Evolutionary conservation across 1,140 invertebrate species (phyloP), one percentile per base, ranked within the genome.

Genomic region (Carcinoscorpius rotundicauda): DNA sequence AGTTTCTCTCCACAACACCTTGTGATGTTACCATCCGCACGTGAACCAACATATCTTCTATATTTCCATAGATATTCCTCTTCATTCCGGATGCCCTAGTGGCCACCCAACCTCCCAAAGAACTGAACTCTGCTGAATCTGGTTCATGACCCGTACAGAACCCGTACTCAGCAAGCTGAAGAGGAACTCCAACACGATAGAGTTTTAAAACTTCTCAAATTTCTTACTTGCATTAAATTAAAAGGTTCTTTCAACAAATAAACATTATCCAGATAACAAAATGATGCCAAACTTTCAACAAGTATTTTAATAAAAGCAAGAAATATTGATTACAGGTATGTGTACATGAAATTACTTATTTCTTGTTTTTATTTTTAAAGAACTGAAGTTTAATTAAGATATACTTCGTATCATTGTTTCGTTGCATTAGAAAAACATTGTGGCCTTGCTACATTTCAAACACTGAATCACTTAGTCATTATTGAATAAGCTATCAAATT

Each of bases 31-130:
- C 90, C 83, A 93, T 88, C 74, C 86, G 87, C 0, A 93, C 85
- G 70, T 93, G 86, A 4, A 98, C 86, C 3, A 98, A 76, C 11
- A 98, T 76, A 76, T 97, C 93, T 79, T 97, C 93, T 64, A 98
- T 98, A 75, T 98, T 98, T 1, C 95, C 95, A 72, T 98, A 99
- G 0, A 88, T 85, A 75, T 98, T 98, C 78, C 98, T 99, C 78
- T 99, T 99, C 96, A 99, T 99, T 8, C 96, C 96, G 49, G 93
- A 97, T 0, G 96, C 96, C 70, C 95, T 78, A 0, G 96, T 99
- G 0, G 95, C 93, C 6, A 99, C 91, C 96, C 96, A 99, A 29
- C 96, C 96, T 10, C 96, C 96, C 8, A 98, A 79, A 11, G 78
- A 76, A 68, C 93, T 96, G 76, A 98, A 98, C 78, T 98, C 95